Evolutionary conservation across 2,888 invertebrate species (phyloP).

Genomic region (Caenorhabditis sp.): DNA sequence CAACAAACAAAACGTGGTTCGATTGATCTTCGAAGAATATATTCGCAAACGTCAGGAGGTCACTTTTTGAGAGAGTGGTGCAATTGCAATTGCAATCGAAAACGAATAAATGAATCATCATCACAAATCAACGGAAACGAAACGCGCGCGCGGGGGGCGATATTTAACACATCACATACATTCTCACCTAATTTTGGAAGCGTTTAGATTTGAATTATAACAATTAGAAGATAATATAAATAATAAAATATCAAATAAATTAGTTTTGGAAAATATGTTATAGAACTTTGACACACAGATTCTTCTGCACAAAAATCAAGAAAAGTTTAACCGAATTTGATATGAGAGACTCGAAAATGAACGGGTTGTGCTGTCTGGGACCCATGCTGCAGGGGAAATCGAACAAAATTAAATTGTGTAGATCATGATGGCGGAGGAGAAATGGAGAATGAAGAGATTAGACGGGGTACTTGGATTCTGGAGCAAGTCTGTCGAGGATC

Average conservation of each 20-base stretch:
- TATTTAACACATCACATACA: too few relatives aligned
- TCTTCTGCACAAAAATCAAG: neutral
- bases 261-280: conserved; percentile 5
- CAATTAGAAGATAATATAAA: conserved; percentile 4
- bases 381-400: conserved; percentile 17
- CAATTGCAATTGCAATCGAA: too few relatives aligned
- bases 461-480: conserved; percentile 78
- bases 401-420: neutral
- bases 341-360: conserved; percentile 33
- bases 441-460: conserved; percentile 29
- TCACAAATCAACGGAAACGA: too few relatives aligned
- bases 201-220: too few relatives aligned
- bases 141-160: too few relatives aligned
- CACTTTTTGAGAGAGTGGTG: too few relatives aligned
- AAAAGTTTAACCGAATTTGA: conserved; percentile 47
- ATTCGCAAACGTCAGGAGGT: conserved; percentile 15
- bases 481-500: conserved; percentile 76
- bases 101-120: too few relatives aligned
- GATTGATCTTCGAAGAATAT: conserved; percentile 14
- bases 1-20: conserved; percentile 18
- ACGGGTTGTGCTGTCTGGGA: neutral
- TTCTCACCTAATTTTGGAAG: too few relatives aligned
- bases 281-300: conserved; percentile 31
- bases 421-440: conserved; percentile 1
- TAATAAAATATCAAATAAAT: conserved; percentile 6